Percentiles rank a stretch among this genome's conserved stretches.
phyloP scores from a whole-genome alignment of 30 jellyfish, hydroid and myxozoan genomes.

The Aurelia sp. region DNA sequence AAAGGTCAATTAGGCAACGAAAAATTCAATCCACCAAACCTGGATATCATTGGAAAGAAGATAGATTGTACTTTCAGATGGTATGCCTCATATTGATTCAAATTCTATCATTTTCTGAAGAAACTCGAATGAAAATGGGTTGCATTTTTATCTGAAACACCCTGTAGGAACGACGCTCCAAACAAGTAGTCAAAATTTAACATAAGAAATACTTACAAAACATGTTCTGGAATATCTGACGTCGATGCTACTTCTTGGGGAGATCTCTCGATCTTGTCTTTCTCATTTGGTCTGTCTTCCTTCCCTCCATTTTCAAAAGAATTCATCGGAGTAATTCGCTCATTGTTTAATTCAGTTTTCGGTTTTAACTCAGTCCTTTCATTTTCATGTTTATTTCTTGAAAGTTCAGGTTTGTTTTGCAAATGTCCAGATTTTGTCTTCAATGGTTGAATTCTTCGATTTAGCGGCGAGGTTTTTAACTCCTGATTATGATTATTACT shows the following conservation, averaged over 20 bases:
- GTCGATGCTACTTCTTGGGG: conserved; percentile 97
- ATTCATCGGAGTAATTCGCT: conserved; percentile 1
- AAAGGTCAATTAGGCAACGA: too few relatives aligned
- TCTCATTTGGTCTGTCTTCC: conserved; percentile 6
- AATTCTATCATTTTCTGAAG: too few relatives aligned
- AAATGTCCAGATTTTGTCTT: background rate
- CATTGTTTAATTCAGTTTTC: conserved; percentile 7
- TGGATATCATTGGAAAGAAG: too few relatives aligned
- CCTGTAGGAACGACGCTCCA: too few relatives aligned
- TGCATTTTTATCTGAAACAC: too few relatives aligned
- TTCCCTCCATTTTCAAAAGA: conserved; percentile 7
- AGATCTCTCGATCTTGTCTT: conserved; percentile 57
- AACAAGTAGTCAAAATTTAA: background rate
- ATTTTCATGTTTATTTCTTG: background rate
- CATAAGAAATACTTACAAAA: conserved; percentile 61
- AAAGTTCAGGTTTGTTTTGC: conserved; percentile 8
- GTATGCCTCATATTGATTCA: too few relatives aligned
- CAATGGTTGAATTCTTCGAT: conserved; percentile 18
- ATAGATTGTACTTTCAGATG: too few relatives aligned
- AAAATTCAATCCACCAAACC: too few relatives aligned
- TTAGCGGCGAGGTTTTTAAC: background rate
- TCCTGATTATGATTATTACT: conserved; percentile 7
- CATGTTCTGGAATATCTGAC: conserved; percentile 88
- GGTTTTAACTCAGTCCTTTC: conserved; percentile 3
- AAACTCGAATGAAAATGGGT: too few relatives aligned